Percentiles rank a stretch among this genome's conserved stretches.
phyloP scores from a whole-genome alignment of 2,888 invertebrate species.

The Operophtera brumata region DNA sequence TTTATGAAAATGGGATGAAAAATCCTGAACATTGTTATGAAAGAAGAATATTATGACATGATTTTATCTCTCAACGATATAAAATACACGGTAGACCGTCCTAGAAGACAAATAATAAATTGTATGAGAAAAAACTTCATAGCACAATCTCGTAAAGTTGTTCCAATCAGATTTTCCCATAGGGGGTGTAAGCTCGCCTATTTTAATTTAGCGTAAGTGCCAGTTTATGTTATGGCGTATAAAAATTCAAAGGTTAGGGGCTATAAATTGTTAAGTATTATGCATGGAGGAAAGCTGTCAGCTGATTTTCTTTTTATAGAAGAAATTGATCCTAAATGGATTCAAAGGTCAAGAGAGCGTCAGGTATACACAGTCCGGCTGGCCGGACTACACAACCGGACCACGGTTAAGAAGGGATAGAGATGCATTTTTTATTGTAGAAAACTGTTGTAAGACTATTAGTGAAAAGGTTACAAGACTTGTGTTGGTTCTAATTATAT shows the following conservation, averaged over 20 bases:
- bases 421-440: not conserved
- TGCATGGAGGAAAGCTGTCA: slow-evolving; percentile 12
- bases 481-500: not conserved
- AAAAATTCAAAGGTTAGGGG: slow-evolving; percentile 21
- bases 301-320: slow-evolving; percentile 13
- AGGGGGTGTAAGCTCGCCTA: slow-evolving; percentile 10
- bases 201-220: slow-evolving; percentile 25
- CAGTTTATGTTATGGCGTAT: slow-evolving; percentile 8
- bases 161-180: slow-evolving; percentile 6
- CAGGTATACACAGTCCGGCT: not conserved
- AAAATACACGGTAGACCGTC: not conserved
- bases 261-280: slow-evolving; percentile 26
- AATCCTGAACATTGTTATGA: not conserved
- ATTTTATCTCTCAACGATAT: not conserved
- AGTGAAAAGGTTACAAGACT: too few relatives aligned
- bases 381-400: too few relatives aligned
- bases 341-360: not conserved
- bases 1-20: not conserved
- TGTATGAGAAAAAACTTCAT: not conserved
- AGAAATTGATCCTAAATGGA: not conserved
- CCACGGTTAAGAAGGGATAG: too few relatives aligned
- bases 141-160: not conserved
- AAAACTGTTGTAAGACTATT: not conserved
- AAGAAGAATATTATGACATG: not conserved
- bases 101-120: not conserved